Evolutionary conservation across 2,888 invertebrate species (phyloP).

Genomic region (Sphaerophoria rueppellii): DNA sequence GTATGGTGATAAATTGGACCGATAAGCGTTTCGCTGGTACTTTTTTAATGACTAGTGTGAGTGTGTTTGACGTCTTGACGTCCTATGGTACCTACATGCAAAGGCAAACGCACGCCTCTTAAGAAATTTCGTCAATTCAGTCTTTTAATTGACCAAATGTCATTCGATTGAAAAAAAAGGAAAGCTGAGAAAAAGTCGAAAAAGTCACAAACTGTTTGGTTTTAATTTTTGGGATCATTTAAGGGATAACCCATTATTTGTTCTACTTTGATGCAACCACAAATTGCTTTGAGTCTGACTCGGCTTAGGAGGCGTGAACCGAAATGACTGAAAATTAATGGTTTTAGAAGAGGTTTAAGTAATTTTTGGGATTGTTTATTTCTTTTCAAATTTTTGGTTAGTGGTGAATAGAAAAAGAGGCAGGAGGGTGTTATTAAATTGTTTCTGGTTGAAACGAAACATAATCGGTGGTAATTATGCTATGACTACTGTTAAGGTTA

Average conservation of each 20-base stretch:
- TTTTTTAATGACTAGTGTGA: constrained; percentile 57
- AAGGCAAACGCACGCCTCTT: constrained; percentile 25
- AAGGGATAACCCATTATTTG: constrained; percentile 70
- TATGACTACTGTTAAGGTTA: constrained; percentile 54
- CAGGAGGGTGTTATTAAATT: constrained; percentile 61
- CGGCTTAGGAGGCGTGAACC: constrained; percentile 36
- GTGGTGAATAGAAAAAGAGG: constrained; percentile 1
- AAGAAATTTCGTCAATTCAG: constrained; percentile 40
- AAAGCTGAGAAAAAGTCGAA: constrained; percentile 5
- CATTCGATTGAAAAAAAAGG: constrained; percentile 44
- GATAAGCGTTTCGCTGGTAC: constrained; percentile 56
- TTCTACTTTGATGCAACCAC: constrained; percentile 73
- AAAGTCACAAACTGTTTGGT: not conserved
- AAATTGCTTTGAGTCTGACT: constrained; percentile 44
- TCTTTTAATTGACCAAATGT: constrained; percentile 47
- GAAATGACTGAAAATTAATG: constrained; percentile 65
- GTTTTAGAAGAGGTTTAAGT: constrained; percentile 60
- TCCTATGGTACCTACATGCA: not conserved
- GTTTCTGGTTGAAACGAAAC: constrained; percentile 37
- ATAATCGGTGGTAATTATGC: constrained; percentile 50
- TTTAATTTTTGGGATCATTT: constrained; percentile 29
- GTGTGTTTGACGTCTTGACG: not conserved
- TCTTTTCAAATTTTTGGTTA: constrained; percentile 28
- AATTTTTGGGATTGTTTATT: constrained; percentile 41
- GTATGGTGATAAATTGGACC: constrained; percentile 65